Base-by-base conservation (phyloP, 2,113 vertebrate species). In the Ptyas mucosa region DNA sequence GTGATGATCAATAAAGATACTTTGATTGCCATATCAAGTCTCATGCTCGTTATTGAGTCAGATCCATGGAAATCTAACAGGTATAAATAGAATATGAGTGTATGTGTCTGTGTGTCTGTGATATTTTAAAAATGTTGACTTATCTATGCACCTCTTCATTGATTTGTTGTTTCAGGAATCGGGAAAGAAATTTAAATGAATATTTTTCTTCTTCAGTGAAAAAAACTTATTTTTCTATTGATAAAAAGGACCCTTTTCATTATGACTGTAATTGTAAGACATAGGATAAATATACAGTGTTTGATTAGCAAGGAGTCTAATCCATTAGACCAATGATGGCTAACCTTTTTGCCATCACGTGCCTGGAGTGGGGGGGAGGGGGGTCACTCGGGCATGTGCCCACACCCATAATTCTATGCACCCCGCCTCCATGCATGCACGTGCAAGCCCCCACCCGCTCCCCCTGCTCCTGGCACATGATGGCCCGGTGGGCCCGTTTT, bases 201-300 rank as follows among this genome's bases (percentile, higher is more conserved):
- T 23, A 21, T 0, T 51, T 0, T 0, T 53, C 51, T 89, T 49
- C 46, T 90, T 91, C 54, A 81, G 93, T 91, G 87, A 87, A 94
- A 46, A 49, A 96, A 51, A 34, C 0, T 0, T 93, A 23, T 85
- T 95, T 92, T 92, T 94, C 61, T 64, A 0, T 93, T 92, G 88
- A 46, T 53, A 92, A 92, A 92, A 93, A 89, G 96, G 46, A 8
- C 89, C 0, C 3, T 91, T 94, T 96, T 94, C 15, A 18, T 24
- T 8, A 12, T 91, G 1, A 53, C 90, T 90, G 49, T 51, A 58
- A 8, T 90, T 54, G 52, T 64, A 93, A 58, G 53, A 87, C 91
- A 64, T 93, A 69, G 23, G 90, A 4, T 94, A 94, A 94, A 93
- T 93, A 91, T 64, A 87, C 10, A 94, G 0, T 64, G 57, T 34